Base-by-base conservation (phyloP, 2,888 invertebrate genomes). In the Spilarctia lutea region DNA sequence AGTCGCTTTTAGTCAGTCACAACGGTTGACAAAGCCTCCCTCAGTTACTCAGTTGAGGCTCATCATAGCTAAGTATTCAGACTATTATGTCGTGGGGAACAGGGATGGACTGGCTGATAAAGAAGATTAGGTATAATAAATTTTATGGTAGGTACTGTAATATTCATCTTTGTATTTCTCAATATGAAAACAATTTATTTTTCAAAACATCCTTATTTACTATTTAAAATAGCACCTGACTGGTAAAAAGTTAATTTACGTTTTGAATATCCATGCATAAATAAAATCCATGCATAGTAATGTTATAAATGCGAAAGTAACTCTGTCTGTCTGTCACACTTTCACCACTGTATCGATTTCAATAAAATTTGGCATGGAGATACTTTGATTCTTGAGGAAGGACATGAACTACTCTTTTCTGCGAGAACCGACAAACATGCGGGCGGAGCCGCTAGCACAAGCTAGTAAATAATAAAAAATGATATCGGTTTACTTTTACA, bases 11-110 rank as follows among this genome's bases (percentile, higher is more conserved):
- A 79, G 77, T 71, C 80, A 84, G 85, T 83, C 84, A 84, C 71
- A 70, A 71, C 76, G 78, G 77, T 75, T 84, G 85, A 86, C 84
- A 80, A 85, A 81, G 83, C 83, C 79, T 74, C 74, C 68, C 76
- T 79, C 75, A 75, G 74, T 71, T 76, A 30, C 76, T 79, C 76
- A 75, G 74, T 71, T 76, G 39, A 65, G 70, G 71, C 73, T 45
- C 45, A 71, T 68, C 73, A 74, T 63, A 69, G 71, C 73, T 75
- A 75, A 77, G 77, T 73, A 71, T 77, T 65, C 60, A 56, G 35
- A 27, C 73, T 67, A 76, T 71, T 68, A 77, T 75, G 65, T 56
- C 73, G 42, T 6, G 30, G 63, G 18, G 10, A 24, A 56, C 77
- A 71, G 77, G 70, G 67, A 4, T 35, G 77, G 30, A 77, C 0